Conservation (phyloP, 2,113 vertebrate genomes). For the Panthera uncia region DNA sequence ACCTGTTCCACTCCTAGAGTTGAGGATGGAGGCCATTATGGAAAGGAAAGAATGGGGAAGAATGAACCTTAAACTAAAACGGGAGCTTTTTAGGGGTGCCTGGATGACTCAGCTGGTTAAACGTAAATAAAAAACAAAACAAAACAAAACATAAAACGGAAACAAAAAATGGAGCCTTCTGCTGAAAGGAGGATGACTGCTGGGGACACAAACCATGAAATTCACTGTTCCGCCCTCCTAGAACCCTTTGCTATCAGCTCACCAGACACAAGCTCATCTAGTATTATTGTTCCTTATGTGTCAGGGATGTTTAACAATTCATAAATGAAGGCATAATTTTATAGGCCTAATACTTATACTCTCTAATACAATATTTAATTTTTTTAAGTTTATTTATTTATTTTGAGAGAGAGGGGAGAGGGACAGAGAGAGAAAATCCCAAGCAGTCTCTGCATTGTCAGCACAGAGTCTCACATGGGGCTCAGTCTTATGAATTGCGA, state of each 20-base stretch:
- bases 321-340: neutral
- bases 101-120: no score
- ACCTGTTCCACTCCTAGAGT: neutral
- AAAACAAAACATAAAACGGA: neutral
- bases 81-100: neutral
- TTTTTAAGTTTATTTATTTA: neutral
- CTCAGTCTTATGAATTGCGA: no score
- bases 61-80: neutral
- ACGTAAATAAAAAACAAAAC: no score
- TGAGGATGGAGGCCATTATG: neutral
- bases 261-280: neutral
- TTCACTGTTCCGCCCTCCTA: neutral
- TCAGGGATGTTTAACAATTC: neutral
- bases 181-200: neutral
- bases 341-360: neutral
- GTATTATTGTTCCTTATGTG: neutral
- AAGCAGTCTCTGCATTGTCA: no score
- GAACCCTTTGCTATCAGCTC: neutral
- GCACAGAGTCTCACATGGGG: no score
- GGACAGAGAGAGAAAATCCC: no score
- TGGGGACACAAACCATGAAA: neutral
- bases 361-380: neutral
- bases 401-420: no score
- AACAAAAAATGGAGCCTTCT: neutral
- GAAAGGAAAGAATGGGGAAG: neutral